Evolutionary conservation across 2,797 vertebrate species (phyloP).

Genomic region (Oryzias dopingdopingensis): DNA sequence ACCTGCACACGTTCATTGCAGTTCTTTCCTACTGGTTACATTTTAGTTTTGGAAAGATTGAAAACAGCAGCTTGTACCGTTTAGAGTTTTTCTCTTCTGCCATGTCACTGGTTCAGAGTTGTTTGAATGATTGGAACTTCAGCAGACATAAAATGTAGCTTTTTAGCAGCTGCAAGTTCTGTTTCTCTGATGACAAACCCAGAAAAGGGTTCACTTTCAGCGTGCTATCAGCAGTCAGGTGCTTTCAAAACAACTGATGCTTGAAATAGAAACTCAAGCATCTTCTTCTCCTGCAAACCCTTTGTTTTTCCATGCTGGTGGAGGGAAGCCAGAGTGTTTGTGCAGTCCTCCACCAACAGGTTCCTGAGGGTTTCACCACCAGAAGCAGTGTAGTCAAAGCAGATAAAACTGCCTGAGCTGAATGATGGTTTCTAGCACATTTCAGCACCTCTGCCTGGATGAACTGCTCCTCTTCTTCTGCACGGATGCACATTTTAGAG

Average conservation of each 20-base stretch:
- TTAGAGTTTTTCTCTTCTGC: neutral
- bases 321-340: neutral
- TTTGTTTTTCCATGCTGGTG: constrained; percentile 1
- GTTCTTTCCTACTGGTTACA: constrained; percentile 11
- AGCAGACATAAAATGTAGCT: constrained; percentile 59
- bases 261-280: constrained; percentile 11
- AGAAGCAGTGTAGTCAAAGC: no score
- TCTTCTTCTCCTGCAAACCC: neutral
- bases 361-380: neutral
- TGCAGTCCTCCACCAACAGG: constrained; percentile 12
- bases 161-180: constrained; percentile 14
- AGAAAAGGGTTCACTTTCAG: neutral
- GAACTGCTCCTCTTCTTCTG: no score
- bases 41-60: constrained; percentile 41
- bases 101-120: neutral
- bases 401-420: no score
- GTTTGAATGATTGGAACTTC: constrained; percentile 24
- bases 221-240: constrained; percentile 27
- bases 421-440: no score
- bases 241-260: constrained; percentile 59
- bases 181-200: constrained; percentile 20
- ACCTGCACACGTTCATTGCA: neutral
- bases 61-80: constrained; percentile 7
- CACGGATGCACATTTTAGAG: no score
- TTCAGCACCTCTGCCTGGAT: no score